Evolutionary conservation across 1,140 invertebrate genomes (phyloP), one percentile per base, ranked within the genome.

Genomic region (Drosophila orena): DNA sequence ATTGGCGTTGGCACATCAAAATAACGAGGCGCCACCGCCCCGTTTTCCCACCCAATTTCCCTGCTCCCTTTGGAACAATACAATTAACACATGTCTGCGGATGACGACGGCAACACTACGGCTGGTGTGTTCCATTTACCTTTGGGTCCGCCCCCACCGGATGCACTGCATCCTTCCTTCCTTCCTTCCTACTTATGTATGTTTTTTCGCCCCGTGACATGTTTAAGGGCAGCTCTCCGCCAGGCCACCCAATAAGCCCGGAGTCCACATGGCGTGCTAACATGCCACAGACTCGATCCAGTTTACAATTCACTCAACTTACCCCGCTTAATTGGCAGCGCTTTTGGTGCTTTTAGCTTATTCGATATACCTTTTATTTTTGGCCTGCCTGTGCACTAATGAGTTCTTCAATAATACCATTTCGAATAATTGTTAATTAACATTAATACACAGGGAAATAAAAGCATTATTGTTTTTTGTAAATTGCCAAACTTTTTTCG

Each of bases 1-100:
- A 35, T 55, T 69, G 64, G 50, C 66, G 34, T 24, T 27, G 47
- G 44, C 30, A 58, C 64, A 70, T 70, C 49, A 54, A 47, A 55
- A 68, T 70, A 68, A 70, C 66, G 56, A 35, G 64, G 24, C 37
- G 60, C 60, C 17, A 38, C 10, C 34, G 7, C 30, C 44, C 35
- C 44, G 8, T 37, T 40, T 20, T 8, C 43, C 24, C 64, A 17
- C 11, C 14, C 42, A 20, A 17, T 47, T 35, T 38, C 30, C 27
- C 20, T 8, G 10, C 15, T 30, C 27, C 7, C 15, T 7, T 12
- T 40, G 40, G 53, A 75, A 75, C 65, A 76, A 79, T 57, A 65
- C 76, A 78, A 79, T 79, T 79, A 79, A 79, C 77, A 79, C 77
- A 79, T 79, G 76, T 79, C 77, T 79, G 76, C 42, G 77, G 55